These are phyloP conservation scores for Mormoops blainvillei DNA, from an alignment of 2,113 vertebrate species.

Conservation along the genomic window DNA sequence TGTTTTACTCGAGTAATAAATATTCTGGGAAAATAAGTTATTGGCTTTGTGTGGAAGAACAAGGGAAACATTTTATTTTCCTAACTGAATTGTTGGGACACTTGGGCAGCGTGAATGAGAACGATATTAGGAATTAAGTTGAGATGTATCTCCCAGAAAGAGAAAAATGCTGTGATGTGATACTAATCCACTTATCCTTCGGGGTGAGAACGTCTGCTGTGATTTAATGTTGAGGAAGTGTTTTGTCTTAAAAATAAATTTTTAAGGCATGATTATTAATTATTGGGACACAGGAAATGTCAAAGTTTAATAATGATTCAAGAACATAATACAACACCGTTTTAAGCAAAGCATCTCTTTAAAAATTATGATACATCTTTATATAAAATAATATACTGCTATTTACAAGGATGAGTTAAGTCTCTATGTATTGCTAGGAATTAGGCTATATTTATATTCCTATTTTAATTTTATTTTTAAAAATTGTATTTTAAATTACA, in stretches of 20 bases:
- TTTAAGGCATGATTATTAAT: background rate
- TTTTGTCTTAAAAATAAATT: conserved; percentile 12
- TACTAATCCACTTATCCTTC: background rate
- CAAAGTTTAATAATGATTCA: background rate
- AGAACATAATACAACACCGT: background rate
- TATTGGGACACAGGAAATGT: background rate
- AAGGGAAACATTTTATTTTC: conserved; percentile 17
- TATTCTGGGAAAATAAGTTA: background rate
- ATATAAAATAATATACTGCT: background rate
- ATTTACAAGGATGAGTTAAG: background rate
- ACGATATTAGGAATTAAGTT: background rate
- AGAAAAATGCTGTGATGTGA: background rate
- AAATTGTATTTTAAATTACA: background rate
- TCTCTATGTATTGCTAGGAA: background rate
- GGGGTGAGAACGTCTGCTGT: background rate
- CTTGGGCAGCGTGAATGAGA: background rate
- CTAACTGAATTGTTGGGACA: background rate
- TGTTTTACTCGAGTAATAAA: conserved; percentile 10
- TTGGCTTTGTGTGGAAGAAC: background rate
- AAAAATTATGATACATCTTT: background rate
- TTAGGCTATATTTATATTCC: background rate
- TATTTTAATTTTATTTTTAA: background rate
- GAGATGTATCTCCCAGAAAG: background rate
- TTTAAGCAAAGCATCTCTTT: background rate
- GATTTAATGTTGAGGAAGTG: background rate